Base-by-base conservation (phyloP, 1,140 invertebrate species). In the Andrena cerasifolii region DNA sequence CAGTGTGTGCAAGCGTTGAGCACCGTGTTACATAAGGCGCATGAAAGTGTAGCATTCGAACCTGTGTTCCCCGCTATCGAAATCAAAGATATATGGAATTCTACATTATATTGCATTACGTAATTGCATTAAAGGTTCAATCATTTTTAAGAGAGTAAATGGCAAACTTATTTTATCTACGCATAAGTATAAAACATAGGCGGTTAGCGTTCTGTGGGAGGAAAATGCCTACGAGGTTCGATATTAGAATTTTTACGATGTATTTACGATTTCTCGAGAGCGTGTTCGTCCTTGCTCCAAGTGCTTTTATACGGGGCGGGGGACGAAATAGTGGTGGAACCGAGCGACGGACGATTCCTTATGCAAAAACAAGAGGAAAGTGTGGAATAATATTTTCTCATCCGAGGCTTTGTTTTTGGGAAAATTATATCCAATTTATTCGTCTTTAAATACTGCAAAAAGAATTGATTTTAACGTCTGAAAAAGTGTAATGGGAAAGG, bases 201-300 rank as follows among this genome's bases (percentile, higher is more conserved):
- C 36, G 31, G 78, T 49, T 40, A 65, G 18, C 18, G 36, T 56
- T 71, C 14, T 62, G 63, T 67, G 40, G n/a, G 26, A 49, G 26
- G 36, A 58, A 45, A 51, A 47, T 66, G 58, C 56, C 26, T 81
- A 68, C 56, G 43, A 67, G 78, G 73, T 84, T 85, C 68, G 73
- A 81, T 84, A 81, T 81, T 84, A 81, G 59, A 58, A 81, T 74
- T 84, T 84, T 68, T 76, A 68, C 28, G 33, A 79, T 51, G 61
- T 62, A 70, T 68, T 72, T 54, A 65, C 28, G 67, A 76, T 12
- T 53, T 51, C n/a, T 40, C 36, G 3, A 5, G 28, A 72, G 36
- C 54, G 5, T 74, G 59, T 47, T 21, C 53, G 53, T 33, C 78
- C 67, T 61, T 75, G 45, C 68, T 70, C 67, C n/a, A 12, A 53